Evolutionary conservation across 2,888 invertebrate genomes (phyloP).

Genomic region (Eupithecia exiguata): DNA sequence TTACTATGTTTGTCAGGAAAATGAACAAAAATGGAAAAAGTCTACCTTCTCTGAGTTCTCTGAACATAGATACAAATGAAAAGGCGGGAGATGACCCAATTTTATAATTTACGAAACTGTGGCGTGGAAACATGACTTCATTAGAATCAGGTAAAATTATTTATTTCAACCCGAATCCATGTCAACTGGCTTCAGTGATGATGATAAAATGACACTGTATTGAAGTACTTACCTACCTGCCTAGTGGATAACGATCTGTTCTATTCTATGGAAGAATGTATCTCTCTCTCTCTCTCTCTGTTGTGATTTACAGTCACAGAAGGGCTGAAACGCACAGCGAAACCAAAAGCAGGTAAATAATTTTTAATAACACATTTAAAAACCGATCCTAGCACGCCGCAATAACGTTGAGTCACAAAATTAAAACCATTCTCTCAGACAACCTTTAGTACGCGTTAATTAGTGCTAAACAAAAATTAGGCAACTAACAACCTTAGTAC

Average conservation of each 20-base stretch:
- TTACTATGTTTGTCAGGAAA: no score
- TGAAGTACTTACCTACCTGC: background rate
- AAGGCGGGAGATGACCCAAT: constrained; percentile 9
- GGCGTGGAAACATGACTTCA: background rate
- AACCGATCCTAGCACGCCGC: constrained; percentile 22
- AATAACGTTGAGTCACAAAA: constrained; percentile 37
- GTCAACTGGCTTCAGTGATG: background rate
- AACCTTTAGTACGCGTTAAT: constrained; percentile 43
- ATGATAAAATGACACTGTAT: background rate
- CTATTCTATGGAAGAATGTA: background rate
- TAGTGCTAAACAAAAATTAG: constrained; percentile 46
- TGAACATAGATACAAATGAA: constrained; percentile 9
- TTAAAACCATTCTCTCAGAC: constrained; percentile 30
- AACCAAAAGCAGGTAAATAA: background rate
- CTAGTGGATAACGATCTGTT: background rate
- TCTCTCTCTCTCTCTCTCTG: background rate
- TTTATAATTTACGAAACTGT: constrained; percentile 9
- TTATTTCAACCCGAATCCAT: background rate
- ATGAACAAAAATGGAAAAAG: background rate
- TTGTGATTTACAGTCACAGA: background rate
- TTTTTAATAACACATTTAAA: constrained; percentile 9
- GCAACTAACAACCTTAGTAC: constrained; percentile 46
- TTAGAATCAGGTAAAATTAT: constrained; percentile 10
- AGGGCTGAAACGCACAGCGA: background rate
- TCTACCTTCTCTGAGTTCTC: background rate